Evolutionary conservation across 2,888 invertebrate genomes (phyloP), one percentile per base, ranked within the genome.

Genomic region (Dione vanillae): DNA sequence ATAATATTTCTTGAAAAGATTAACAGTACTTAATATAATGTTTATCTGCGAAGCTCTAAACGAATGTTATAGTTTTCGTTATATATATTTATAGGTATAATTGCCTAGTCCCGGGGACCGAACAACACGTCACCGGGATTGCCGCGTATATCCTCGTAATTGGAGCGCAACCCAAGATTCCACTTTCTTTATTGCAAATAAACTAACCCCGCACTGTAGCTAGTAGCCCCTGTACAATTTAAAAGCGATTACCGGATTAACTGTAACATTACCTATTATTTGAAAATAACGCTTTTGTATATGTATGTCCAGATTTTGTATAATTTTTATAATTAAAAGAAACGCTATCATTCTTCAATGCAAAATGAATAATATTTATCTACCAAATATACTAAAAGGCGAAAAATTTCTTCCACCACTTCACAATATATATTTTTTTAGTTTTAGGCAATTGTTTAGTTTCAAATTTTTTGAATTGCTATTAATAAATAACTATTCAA

Each of bases 171-270:
- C 88, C 86, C 88, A 88, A 90, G 90, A 91, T 92, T 88, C 92
- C 91, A 92, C 91, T 93, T 91, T 91, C 92, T 92, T 93, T 93
- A 93, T 92, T 93, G 91, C 91, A 78, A 89, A 92, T 92, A 93
- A 93, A 92, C 90, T 91, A 91, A 86, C 87, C 87, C 86, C 86
- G 84, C 88, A 84, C 89, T 86, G 85, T 87, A 86, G 88, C 85
- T 89, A 85, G 88, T 89, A 85, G 88, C 90, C 85, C 70, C 74
- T 82, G 85, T 77, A 65, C 72, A 79, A 83, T 76, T 74, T 52
- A 72, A 61, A 69, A 78, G 74, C 66, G 73, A 73, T 66, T 71
- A 71, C 68, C 56, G 56, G 62, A 56, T 41, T 66, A 62, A 35
- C 37, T 65, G 37, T 35, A 49, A 49, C 8, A 62, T 37, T 14